phyloP scores from a whole-genome alignment of 2,888 invertebrate species.

The Aporophyla lueneburgensis region DNA sequence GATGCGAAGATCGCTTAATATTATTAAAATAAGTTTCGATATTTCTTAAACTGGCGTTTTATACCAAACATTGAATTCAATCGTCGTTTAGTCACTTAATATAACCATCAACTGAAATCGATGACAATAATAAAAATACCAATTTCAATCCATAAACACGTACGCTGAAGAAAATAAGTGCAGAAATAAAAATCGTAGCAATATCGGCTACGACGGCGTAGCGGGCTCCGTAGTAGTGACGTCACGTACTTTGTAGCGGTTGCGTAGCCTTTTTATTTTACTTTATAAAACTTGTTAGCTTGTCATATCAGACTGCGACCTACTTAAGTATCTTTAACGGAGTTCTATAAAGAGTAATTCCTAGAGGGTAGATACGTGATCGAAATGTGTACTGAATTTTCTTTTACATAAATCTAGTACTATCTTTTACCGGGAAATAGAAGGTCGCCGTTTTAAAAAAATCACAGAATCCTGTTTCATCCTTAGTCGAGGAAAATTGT shows the following conservation, averaged over 20 bases:
- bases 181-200: slow-evolving; percentile 28
- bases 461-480: not conserved
- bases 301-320: slow-evolving; percentile 36
- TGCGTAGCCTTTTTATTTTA: slow-evolving; percentile 57
- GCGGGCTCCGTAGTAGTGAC: slow-evolving; percentile 41
- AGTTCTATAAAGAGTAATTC: slow-evolving; percentile 9
- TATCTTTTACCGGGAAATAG: not conserved
- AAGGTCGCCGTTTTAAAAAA: not conserved
- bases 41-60: not conserved
- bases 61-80: not conserved
- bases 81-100: not conserved
- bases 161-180: slow-evolving; percentile 6
- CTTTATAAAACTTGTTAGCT: slow-evolving; percentile 38
- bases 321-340: slow-evolving; percentile 19
- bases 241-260: slow-evolving; percentile 55
- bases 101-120: not conserved
- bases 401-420: slow-evolving; percentile 8
- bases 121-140: not conserved
- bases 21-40: not conserved
- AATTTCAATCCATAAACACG: not conserved
- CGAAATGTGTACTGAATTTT: slow-evolving; percentile 15
- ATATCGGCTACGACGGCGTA: slow-evolving; percentile 27
- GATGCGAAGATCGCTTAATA: not conserved
- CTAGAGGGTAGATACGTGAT: not conserved
- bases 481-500: not conserved